A percentile compares a stretch with the other conserved stretches of the same genome.
These are phyloP conservation scores for Clarias batrachus DNA, from an alignment of 2,113 vertebrate genomes.

Conservation along the genomic window DNA sequence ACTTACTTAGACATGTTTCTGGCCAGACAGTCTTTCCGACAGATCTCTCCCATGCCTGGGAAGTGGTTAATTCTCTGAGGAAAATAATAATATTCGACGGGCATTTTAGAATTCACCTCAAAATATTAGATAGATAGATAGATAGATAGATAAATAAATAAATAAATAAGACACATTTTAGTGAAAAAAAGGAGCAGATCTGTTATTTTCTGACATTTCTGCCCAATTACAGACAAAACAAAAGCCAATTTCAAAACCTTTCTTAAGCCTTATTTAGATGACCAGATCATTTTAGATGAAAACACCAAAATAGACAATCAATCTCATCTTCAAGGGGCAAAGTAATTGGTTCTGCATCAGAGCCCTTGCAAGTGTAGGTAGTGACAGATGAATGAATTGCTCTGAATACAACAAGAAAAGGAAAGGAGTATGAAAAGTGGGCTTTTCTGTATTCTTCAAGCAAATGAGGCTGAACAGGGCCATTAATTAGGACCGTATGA, in stretches of 20 bases:
- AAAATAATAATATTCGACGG: constrained; percentile 70
- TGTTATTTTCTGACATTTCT: constrained; percentile 80
- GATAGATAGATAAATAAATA: too few relatives aligned
- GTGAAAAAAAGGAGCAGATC: constrained; percentile 71
- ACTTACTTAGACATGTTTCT: constrained; percentile 99
- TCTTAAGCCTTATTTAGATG: constrained; percentile 78
- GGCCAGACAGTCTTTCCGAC: constrained; percentile 97
- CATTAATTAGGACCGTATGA: constrained; percentile 78
- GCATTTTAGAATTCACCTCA: constrained; percentile 70
- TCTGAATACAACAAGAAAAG: constrained; percentile 69
- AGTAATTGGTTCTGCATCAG: constrained; percentile 82
- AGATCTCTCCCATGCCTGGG: constrained; percentile 99
- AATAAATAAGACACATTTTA: constrained; percentile 73
- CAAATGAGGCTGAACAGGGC: constrained; percentile 80
- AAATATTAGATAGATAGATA: too few relatives aligned
- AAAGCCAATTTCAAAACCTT: constrained; percentile 77
- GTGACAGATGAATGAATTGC: constrained; percentile 82
- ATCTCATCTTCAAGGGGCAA: constrained; percentile 73
- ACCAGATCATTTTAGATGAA: constrained; percentile 68
- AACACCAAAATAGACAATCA: constrained; percentile 68
- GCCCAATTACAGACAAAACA: constrained; percentile 82
- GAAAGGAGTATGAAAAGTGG: constrained; percentile 58
- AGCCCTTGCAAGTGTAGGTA: constrained; percentile 69
- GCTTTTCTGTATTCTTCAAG: constrained; percentile 76
- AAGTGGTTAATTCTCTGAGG: constrained; percentile 98